Evolutionary conservation across 1,140 invertebrate genomes (phyloP), one percentile per base, ranked within the genome.

Genomic region (Solenopsis invicta): DNA sequence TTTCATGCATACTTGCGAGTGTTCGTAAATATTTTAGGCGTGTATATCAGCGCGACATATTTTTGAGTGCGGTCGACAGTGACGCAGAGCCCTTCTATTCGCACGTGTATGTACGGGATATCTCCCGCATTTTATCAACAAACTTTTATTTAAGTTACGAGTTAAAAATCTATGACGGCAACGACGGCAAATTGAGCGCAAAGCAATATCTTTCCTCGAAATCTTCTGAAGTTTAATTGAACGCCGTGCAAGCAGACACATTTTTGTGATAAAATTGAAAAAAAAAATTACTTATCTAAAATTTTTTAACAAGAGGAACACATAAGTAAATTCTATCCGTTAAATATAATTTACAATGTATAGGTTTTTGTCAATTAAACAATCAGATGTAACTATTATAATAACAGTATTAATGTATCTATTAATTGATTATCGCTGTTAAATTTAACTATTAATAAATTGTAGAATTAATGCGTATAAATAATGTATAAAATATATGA

Each of bases 41-140:
- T 16, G 37, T 50, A 84, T 74, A 84, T 69, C 45, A 75, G 41
- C 67, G 54, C 54, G 80, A 84, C 34, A 54, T 41, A 74, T 48
- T 59, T 69, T 74, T 77, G 85, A 89, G 71, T 78, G 72, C 56
- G 18, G 45, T 18, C 56, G 88, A 90, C 88, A 90, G 77, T 90
- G 88, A 90, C 52, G 29, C 72, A 90, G 45, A 56, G 13, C 41
- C 76, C 45, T 56, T 56, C 62, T 10, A 54, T 61, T 82, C 50
- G 71, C 45, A 29, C 45, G 50, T 48, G 24, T 77, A 56, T 45
- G 24, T 72, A 59, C 66, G 34, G 4, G 34, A 37, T 80, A 41
- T 67, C n/a, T 52, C 10, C 12, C 2, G 16, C 5, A 41, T 34
- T 71, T 67, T 67, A 34, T 80, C 71, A 12, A 21, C 21, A 61